A percentile compares a stretch with the other conserved stretches of the same genome.
phyloP scores from a whole-genome alignment of 1,140 invertebrate genomes.

The Drosophila pandora region DNA sequence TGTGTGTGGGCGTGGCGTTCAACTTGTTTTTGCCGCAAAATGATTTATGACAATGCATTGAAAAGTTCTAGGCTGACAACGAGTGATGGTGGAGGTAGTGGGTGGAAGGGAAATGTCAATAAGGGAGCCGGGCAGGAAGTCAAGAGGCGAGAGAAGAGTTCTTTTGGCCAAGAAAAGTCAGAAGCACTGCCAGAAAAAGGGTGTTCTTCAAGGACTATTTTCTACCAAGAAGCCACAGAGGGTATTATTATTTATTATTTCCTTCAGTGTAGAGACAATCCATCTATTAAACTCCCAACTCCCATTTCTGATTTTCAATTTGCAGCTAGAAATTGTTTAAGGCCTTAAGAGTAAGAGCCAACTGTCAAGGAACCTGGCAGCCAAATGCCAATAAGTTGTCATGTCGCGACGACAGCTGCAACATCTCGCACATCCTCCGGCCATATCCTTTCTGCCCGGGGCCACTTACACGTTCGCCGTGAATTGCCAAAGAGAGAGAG shows the following conservation, averaged over 20 bases:
- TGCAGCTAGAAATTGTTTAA: constrained; percentile 47
- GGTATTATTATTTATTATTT: neutral
- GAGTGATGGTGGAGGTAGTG: neutral
- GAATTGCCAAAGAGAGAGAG: constrained; percentile 24
- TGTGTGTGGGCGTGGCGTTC: constrained; percentile 50
- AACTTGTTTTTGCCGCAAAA: constrained; percentile 73
- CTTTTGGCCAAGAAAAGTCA: neutral
- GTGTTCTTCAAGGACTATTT: neutral
- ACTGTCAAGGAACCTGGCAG: constrained; percentile 29
- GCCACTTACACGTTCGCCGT: constrained; percentile 41
- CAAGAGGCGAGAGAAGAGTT: constrained; percentile 5
- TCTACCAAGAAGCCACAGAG: neutral
- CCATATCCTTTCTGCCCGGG: constrained; percentile 23
- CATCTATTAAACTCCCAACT: constrained; percentile 3
- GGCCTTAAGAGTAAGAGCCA: constrained; percentile 16
- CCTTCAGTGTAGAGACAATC: neutral
- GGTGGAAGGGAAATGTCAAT: constrained; percentile 42
- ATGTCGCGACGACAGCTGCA: constrained; percentile 48
- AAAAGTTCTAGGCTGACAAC: constrained; percentile 64
- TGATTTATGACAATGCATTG: constrained; percentile 77
- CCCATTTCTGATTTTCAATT: constrained; percentile 46
- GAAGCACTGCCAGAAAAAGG: neutral
- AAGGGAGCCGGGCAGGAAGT: constrained; percentile 26
- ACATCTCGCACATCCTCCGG: constrained; percentile 42
- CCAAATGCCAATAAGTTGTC: constrained; percentile 64